Conservation (phyloP, 2,888 invertebrate species). For the Chrysolina haemoptera region DNA sequence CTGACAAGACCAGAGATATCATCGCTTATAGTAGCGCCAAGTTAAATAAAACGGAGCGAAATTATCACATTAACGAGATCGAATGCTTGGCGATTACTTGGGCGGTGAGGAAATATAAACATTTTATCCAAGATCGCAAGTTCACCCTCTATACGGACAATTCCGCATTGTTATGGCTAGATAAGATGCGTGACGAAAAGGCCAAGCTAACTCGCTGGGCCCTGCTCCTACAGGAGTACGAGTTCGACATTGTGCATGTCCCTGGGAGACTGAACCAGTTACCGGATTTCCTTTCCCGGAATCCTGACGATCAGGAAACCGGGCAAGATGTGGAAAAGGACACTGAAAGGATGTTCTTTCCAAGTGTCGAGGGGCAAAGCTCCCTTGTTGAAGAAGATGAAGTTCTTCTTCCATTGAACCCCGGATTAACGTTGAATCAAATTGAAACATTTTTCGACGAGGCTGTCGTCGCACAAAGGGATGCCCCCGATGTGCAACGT, state of each 20-base stretch:
- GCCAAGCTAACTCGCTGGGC: slow-evolving; percentile 47
- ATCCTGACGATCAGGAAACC: too few species aligned
- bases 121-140: slow-evolving; percentile 34
- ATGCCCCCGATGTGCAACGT: too few species aligned
- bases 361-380: too few species aligned
- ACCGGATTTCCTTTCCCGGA: slow-evolving; percentile 45
- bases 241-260: slow-evolving; percentile 51
- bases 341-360: too few species aligned
- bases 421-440: too few species aligned
- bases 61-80: slow-evolving; percentile 47
- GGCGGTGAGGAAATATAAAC: slow-evolving; percentile 35
- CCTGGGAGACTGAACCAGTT: slow-evolving; percentile 48
- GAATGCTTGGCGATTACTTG: slow-evolving; percentile 38
- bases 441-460: too few species aligned
- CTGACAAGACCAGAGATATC: background rate
- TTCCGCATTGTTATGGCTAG: slow-evolving; percentile 32
- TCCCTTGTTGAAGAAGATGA: too few species aligned
- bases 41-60: slow-evolving; percentile 13
- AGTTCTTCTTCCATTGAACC: too few species aligned
- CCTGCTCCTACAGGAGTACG: slow-evolving; percentile 44
- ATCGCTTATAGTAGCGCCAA: slow-evolving; percentile 42
- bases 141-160: slow-evolving; percentile 5
- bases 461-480: too few species aligned
- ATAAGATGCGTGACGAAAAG: slow-evolving; percentile 34
- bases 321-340: too few species aligned